Evolutionary conservation across 1,140 invertebrate species (phyloP), one percentile per base, ranked within the genome.

Genomic region (Sminthurinus signatus): DNA sequence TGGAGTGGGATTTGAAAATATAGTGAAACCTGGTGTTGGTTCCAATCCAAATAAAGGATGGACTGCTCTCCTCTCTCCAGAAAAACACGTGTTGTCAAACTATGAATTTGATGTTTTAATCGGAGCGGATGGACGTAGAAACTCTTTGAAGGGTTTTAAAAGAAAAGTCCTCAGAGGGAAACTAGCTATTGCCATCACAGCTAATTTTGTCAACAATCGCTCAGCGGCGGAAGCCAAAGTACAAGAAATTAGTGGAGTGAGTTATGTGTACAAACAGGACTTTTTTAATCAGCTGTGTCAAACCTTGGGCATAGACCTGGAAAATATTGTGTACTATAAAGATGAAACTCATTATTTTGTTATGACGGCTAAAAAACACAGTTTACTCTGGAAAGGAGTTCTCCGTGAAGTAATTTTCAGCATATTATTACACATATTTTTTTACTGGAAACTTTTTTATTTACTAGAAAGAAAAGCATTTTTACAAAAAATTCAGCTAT

Each of bases 311-410:
- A 82, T 84, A 44, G 80, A 83, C 67, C 72, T 84, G 46, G 83
- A 84, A 72, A 84, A 84, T 65, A 81, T 84, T 64, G 82, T 83
- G 12, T 84, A 84, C 71, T 84, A 84, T 73, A 69, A 69, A 43
- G 64, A 69, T 58, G 68, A 72, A 48, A 71, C 69, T 14, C 81
- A 84, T 73, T 84, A 84, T 69, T 84, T 84, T 76, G 82, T 84
- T 1, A 84, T 83, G 82, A 83, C 82, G 12, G 82, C 82, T 17
- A 83, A 82, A 68, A 82, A 83, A 73, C 75, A 76, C 42, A 81
- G 78, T 71, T 74, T 84, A 42, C 72, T 84, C 10, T 76, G 78
- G 57, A 80, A 81, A 73, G 78, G 80, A n/a, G 83, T 84, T 27
- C 72, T 84, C 14, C 73, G 75, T 48, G 66, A 78, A 60, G 80